Base-by-base conservation (phyloP, 2,888 invertebrate genomes). In the Hirtodrosophila duncani region DNA sequence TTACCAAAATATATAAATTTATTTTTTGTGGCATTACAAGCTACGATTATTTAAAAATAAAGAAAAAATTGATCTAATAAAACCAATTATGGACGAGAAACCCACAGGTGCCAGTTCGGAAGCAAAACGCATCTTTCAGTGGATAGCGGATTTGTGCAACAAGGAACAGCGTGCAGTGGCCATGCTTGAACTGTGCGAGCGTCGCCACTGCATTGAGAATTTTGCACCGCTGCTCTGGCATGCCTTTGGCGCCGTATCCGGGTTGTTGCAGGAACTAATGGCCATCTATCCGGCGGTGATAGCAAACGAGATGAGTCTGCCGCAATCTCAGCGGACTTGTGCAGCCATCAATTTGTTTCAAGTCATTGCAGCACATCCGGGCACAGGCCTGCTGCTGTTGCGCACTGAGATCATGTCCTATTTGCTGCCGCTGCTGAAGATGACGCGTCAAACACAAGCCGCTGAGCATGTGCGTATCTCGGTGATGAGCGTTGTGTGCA, bases 141-240 rank as follows among this genome's bases (percentile, higher is more conserved):
- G 58, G 51, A 57, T 63, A 6, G 13, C 31, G 1, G 41, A 63
- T 8, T 27, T 63, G 9, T 48, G 62, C 33, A 26, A 20, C 13
- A 43, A 43, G 31, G 44, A 63, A 2, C 29, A 17, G 0, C 46
- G 63, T 1, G 13, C 37, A 0, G n/a, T n/a, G 11, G 63, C 62
- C 14, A 57, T 63, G 51, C n/a, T 31, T 11, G 63, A 57, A 38
- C 43, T 63, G 5, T 44, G 39, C 11, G 51, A 57, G 7, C 37
- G 42, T 2, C 58, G 63, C 5, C 13, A 11, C 7, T n/a, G 24
- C 4, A 16, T 63, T 6, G 41, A 37, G n/a, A 39, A 23, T 5
- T 11, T 63, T 11, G 62, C 63, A 5, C 51, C 48, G 3, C n/a
- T 63, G 17, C 31, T 63, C 1, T 63, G 62, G 62, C 46, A 63